These are phyloP conservation scores for Rynchops niger DNA, from an alignment of 2,113 vertebrate genomes.

Conservation along the genomic window DNA sequence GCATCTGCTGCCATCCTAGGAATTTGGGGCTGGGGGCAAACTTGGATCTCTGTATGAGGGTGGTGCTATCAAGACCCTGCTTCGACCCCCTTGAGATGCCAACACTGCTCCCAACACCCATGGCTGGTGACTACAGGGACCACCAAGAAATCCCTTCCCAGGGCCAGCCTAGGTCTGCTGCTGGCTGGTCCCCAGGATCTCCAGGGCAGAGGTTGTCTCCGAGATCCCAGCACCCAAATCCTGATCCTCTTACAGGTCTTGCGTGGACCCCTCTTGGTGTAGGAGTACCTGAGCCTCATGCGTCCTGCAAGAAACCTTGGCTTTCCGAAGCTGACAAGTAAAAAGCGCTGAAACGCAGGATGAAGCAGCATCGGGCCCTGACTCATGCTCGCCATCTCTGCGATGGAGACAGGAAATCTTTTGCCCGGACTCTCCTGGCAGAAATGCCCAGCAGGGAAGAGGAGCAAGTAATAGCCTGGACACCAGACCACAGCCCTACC, in stretches of 20 bases:
- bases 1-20: background rate
- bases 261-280: background rate
- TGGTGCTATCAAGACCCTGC: background rate
- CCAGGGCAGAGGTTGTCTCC: background rate
- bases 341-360: background rate
- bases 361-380: background rate
- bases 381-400: background rate
- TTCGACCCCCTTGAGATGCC: background rate
- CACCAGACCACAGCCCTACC: background rate
- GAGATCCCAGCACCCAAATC: background rate
- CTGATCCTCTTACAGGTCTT: background rate
- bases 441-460: background rate
- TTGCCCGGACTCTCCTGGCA: background rate
- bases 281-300: background rate
- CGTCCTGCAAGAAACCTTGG: background rate
- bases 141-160: background rate
- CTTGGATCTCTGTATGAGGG: background rate
- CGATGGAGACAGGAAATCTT: background rate
- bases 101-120: background rate
- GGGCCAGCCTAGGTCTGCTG: background rate
- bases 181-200: background rate
- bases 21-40: background rate
- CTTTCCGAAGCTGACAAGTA: background rate
- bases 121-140: background rate
- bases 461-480: background rate